Evolutionary conservation across 2,113 vertebrate genomes (phyloP).

Genomic region (Chrysochloris asiatica): DNA sequence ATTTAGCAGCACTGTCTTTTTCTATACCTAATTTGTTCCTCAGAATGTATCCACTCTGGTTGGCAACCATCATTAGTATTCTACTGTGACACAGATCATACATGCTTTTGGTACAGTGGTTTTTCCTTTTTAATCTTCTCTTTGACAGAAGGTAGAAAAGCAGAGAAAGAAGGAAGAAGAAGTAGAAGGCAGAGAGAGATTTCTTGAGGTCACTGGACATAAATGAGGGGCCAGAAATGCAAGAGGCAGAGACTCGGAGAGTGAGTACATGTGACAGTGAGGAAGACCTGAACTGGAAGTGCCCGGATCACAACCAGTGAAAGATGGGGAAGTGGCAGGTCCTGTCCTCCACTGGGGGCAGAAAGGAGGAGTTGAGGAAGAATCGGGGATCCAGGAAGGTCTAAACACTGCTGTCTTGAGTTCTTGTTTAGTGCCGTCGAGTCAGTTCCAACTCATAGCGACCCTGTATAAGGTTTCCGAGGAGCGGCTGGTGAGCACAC

Average conservation of each 20-base stretch:
- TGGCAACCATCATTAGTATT: no score
- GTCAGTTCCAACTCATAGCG: no score
- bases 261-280: neutral
- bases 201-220: neutral
- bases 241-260: neutral
- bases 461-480: no score
- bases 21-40: neutral
- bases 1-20: no score
- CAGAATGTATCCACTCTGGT: neutral
- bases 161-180: neutral
- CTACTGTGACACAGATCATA: neutral
- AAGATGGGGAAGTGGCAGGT: neutral
- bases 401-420: neutral
- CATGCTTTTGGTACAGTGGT: neutral
- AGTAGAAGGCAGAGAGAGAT: neutral
- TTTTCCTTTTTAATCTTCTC: neutral
- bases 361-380: neutral
- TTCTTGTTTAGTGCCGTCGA: no score
- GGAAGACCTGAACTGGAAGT: fast-evolving
- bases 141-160: neutral
- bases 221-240: neutral
- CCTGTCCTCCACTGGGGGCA: neutral
- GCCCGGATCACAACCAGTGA: fast-evolving
- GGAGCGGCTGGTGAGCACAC: no score
- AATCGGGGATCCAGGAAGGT: neutral